Evolutionary conservation across 2,797 vertebrate species (phyloP).

Genomic region (Cichlasoma orientale): DNA sequence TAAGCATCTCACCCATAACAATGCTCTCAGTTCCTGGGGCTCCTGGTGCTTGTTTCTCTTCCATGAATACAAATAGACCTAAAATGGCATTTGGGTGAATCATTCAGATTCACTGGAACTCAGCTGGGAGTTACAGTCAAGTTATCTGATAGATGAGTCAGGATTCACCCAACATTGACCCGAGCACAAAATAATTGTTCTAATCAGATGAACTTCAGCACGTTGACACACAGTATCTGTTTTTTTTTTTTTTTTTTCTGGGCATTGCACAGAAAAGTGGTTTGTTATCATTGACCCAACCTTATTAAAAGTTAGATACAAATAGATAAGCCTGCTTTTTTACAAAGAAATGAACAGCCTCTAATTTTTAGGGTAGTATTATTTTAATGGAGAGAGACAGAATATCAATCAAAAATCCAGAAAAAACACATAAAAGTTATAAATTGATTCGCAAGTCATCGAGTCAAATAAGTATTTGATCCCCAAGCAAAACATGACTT

Average conservation of each 20-base stretch:
- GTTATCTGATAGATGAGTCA: background rate
- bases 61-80: constrained; percentile 58
- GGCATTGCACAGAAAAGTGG: background rate
- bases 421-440: no score
- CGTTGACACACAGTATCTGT: background rate
- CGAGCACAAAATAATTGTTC: background rate
- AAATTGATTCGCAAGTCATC: no score
- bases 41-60: constrained; percentile 54
- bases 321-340: no score
- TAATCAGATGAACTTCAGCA: background rate
- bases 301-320: no score
- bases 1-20: constrained; percentile 54
- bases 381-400: no score
- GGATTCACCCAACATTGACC: background rate
- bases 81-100: constrained; percentile 26
- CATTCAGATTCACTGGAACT: constrained; percentile 13
- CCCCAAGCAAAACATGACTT: no score
- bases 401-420: no score
- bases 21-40: constrained; percentile 33
- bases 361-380: no score
- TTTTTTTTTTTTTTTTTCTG: background rate
- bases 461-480: no score
- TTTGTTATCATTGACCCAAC: no score
- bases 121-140: constrained; percentile 12
- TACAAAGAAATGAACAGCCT: no score